Evolutionary conservation across 2,797 vertebrate genomes (phyloP), one percentile per base, ranked within the genome.

Genomic region (Rhodeus uyekii): DNA sequence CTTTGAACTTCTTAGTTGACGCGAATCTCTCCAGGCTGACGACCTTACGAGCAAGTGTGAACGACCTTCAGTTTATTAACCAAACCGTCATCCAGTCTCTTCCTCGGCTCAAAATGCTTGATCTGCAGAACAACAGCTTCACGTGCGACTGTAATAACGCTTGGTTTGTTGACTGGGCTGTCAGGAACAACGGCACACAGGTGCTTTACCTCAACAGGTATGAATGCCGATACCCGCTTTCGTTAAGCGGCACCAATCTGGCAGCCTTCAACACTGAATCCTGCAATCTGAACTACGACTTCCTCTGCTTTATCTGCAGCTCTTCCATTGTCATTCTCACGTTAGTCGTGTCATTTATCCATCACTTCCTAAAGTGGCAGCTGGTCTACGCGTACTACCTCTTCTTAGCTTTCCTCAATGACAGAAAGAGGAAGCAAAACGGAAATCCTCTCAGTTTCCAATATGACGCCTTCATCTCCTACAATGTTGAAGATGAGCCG

Each of bases 111-210:
- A 63, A 63, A 3, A 9, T 24, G 18, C 73, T 91, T 19, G 89
- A 92, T 53, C 46, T 92, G 27, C 1, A 6, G 2, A 48, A 58
- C 0, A 92, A 92, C 79, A 72, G 80, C 3, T 87, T 92, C 42
- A 80, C 63, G 0, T 92, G 90, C 60, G 87, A 89, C 44, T 92
- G 91, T 69, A 84, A 77, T 1, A 92, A 89, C 2, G 75, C 61
- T 4, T 61, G 84, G 18, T 91, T 92, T 12, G 77, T 84, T 24
- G 13, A 83, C 0, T 93, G 90, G 91, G 64, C 81, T 6, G 64
- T 61, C 36, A 83, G 3, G 22, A 84, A 81, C 77, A 86, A 27
- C 7, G 73, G 81, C 48, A 92, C 91, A 1, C 90, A 89, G 48
- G 87, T 92, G 12, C 8, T 67, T 38, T 78, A 73, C 68, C 76